Conservation (phyloP, 2,797 vertebrate genomes). For the Loriculus beryllinus region DNA sequence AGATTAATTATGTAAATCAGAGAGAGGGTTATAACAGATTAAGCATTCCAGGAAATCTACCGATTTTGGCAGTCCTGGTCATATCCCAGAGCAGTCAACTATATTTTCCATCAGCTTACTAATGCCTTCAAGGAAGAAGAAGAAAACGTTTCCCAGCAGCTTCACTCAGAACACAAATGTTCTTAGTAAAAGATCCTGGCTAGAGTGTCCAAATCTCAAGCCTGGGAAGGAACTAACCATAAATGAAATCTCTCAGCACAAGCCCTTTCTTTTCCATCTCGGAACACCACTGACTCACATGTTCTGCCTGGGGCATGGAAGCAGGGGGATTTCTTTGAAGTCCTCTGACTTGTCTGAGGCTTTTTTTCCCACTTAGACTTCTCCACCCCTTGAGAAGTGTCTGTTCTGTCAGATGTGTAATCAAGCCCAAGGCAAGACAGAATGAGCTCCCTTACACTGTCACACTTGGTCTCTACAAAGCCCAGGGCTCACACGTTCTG, state of each 20-base stretch:
- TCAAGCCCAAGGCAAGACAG: not conserved
- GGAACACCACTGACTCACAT: not conserved
- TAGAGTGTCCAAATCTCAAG: not conserved
- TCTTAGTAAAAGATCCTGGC: not conserved
- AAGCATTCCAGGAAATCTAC: not conserved
- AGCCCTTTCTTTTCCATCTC: not conserved
- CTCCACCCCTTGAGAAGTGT: not conserved
- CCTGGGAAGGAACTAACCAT: not conserved
- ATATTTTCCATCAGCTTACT: not conserved
- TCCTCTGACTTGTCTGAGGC: not conserved
- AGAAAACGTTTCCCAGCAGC: not conserved
- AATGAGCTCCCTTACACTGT: not conserved
- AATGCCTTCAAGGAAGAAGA: not conserved
- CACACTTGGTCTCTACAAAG: not conserved
- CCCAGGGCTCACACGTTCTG: not conserved
- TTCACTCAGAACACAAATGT: not conserved
- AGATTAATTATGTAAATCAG: not conserved
- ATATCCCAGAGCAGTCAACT: not conserved
- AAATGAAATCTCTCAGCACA: not conserved
- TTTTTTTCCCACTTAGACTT: not conserved
- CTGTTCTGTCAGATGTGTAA: not conserved
- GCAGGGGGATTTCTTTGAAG: not conserved
- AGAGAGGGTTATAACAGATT: not conserved
- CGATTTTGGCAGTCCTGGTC: not conserved
- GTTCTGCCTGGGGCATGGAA: not conserved